Base-by-base conservation (phyloP, 2,113 vertebrate genomes). In the Hyaena hyaena region DNA sequence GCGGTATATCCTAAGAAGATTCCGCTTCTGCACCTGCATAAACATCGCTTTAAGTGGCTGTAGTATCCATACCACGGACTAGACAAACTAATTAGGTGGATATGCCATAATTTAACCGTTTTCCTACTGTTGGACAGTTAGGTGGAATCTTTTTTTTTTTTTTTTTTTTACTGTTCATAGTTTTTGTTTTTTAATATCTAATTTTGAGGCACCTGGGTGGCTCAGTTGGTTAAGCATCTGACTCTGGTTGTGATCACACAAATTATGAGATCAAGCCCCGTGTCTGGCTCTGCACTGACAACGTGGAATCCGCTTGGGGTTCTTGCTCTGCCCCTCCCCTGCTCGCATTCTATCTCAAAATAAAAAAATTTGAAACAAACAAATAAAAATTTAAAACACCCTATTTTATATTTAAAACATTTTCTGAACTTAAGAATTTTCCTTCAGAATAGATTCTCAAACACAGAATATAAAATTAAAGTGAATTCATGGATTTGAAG, bases 371-470 rank as follows among this genome's bases (percentile, higher is more conserved):
- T 61, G 23, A 61, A 61, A 9, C 58, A 61, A 61, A 61, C 58
- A 61, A 61, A 8, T 8, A 23, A 23, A 61, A 61, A 3, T 61
- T 61, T 61, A 63, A 88, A 69, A 77, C 28, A 73, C 24, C 48
- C 31, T 65, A 16, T n/a, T 50, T 73, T 71, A 35, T 35, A 26
- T 83, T 96, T 39, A 71, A 95, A 88, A 76, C 21, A 24, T 90
- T 84, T 71, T 71, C 26, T 86, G 92, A 92, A 82, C 35, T 48
- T 88, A 68, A 93, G 73, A 88, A 80, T 83, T 68, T 24, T n/a
- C 61, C 50, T 63, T 77, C 66, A n/a, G 76, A 94, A 79, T 10
- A 61, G 9, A 86, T 26, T 94, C 95, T 43, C 35, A 79, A 88
- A 89, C 45, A 28, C 28, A 21, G 45, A 87, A 35, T 43, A 14